Evolutionary conservation across 1,140 invertebrate species (phyloP), one percentile per base, ranked within the genome.

Genomic region (Lepidurus apus): DNA sequence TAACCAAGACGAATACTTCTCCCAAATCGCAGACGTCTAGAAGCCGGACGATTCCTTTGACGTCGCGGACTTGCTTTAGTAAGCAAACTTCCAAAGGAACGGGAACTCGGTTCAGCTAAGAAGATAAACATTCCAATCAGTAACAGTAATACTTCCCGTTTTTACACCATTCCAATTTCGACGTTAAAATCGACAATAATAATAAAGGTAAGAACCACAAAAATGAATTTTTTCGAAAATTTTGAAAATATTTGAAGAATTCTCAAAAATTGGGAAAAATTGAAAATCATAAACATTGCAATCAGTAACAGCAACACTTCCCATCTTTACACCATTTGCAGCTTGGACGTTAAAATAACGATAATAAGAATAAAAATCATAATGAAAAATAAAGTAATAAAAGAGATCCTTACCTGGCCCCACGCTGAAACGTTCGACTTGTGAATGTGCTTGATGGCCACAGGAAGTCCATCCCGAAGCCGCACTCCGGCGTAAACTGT

Each of bases 11-110:
- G 83, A 84, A 87, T 43, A 83, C 84, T 74, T 89, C 89, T 3
- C 84, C 81, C 43, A 87, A 82, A 82, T 90, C 89, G 82, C 86
- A 90, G 83, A 86, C 90, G 80, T 91, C 91, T 75, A 91, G 81
- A 53, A 91, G 84, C 77, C 87, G 85, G 45, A 91, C 88, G n/a
- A 91, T 88, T 74, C 91, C 90, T n/a, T 85, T 81, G 21, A 90
- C 83, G 79, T 88, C 85, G n/a, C 85, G 83, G 11, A 90, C 88
- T 82, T 89, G 87, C 53, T 86, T 83, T 24, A 92, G 83, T 13
- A 92, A 83, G 78, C 85, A 86, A 34, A 91, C 88, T 84, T 91
- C 90, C 81, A 91, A 80, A 6, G 90, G 90, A 44, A 92, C 86
- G 79, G 84, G 82, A 43, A 83, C 81, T 10, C 85, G 86, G 74